A percentile compares a stretch with the other conserved stretches of the same genome.
These are phyloP conservation scores for Puma concolor DNA, from an alignment of 2,113 vertebrate genomes.

Conservation along the genomic window DNA sequence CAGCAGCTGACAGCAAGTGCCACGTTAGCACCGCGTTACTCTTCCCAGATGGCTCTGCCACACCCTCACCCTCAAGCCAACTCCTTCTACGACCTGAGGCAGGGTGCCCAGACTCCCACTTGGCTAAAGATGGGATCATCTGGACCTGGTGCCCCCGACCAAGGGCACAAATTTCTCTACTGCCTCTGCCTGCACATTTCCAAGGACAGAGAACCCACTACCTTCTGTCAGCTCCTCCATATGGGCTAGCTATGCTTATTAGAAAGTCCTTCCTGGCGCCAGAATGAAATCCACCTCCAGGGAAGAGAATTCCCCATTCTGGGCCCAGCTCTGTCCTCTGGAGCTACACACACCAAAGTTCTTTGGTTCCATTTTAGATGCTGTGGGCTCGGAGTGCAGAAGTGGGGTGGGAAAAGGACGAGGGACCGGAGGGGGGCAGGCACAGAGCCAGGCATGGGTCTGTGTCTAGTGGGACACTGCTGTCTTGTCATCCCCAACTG, in stretches of 20 bases:
- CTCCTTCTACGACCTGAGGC: neutral
- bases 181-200: neutral
- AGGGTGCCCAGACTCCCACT: neutral
- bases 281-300: neutral
- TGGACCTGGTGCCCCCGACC: neutral
- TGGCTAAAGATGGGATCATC: neutral
- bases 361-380: neutral
- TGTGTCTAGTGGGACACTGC: neutral
- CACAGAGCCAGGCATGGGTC: neutral
- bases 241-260: neutral
- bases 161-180: neutral
- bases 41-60: conserved; percentile 17
- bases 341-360: neutral
- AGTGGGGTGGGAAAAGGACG: neutral
- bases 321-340: neutral
- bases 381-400: neutral
- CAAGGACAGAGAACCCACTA: neutral
- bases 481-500: neutral
- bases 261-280: neutral
- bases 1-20: conserved; percentile 45
- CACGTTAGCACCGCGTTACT: neutral
- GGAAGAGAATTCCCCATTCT: neutral
- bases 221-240: neutral
- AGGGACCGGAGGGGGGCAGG: accelerated
- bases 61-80: neutral